phyloP scores from a whole-genome alignment of 2,888 invertebrate genomes.

The Emmelina monodactyla region DNA sequence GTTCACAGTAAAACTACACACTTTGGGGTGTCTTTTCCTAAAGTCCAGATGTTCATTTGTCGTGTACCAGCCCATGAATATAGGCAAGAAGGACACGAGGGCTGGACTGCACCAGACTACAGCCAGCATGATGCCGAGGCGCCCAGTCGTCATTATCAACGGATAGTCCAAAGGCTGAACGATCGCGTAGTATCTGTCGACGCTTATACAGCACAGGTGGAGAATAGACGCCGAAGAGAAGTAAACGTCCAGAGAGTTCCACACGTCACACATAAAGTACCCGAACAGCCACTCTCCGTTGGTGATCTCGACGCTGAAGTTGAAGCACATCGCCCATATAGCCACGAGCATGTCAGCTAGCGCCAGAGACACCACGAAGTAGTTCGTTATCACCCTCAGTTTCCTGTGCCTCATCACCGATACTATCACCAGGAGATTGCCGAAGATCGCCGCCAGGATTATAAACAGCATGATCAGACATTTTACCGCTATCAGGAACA shows the following conservation, averaged over 20 bases:
- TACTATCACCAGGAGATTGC: slow-evolving; percentile 89
- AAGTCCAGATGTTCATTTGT: slow-evolving; percentile 80
- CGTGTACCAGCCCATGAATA: slow-evolving; percentile 95
- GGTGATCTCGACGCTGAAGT: slow-evolving; percentile 87
- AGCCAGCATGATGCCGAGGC: slow-evolving; percentile 81
- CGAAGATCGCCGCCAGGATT: slow-evolving; percentile 87
- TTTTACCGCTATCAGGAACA: slow-evolving; percentile 71
- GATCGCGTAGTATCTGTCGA: slow-evolving; percentile 90
- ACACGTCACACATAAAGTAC: slow-evolving; percentile 92
- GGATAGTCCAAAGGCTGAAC: slow-evolving; percentile 94
- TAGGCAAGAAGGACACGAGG: slow-evolving; percentile 91
- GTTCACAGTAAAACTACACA: slow-evolving; percentile 87
- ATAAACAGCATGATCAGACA: slow-evolving; percentile 87
- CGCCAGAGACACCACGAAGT: slow-evolving; percentile 94
- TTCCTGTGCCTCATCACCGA: slow-evolving; percentile 75
- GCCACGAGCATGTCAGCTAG: slow-evolving; percentile 95
- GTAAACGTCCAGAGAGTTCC: slow-evolving; percentile 95
- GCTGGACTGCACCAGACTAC: slow-evolving; percentile 94
- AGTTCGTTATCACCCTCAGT: slow-evolving; percentile 87
- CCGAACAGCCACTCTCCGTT: slow-evolving; percentile 89
- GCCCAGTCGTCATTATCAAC: slow-evolving; percentile 86
- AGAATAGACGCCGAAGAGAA: slow-evolving; percentile 93
- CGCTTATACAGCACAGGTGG: slow-evolving; percentile 92
- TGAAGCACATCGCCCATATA: slow-evolving; percentile 93
- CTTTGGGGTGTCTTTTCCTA: slow-evolving; percentile 71